Percentiles rank a stretch among this genome's conserved stretches.
phyloP scores from a whole-genome alignment of 2,113 vertebrate genomes.

The Colinus virginianus region DNA sequence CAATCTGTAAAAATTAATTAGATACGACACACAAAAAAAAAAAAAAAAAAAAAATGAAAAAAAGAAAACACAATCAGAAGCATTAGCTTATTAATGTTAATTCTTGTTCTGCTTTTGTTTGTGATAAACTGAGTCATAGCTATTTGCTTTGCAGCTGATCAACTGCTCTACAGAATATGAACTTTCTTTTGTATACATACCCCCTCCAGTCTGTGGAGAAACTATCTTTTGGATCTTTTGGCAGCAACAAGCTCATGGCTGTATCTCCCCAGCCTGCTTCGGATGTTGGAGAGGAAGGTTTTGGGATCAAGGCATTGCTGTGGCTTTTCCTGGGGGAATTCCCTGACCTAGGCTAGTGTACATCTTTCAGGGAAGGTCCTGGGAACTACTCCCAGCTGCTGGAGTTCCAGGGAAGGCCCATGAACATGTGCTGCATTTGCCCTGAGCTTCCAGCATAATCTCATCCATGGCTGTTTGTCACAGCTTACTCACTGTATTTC shows the following conservation, averaged over 20 bases:
- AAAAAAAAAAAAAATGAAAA: conserved; percentile 14
- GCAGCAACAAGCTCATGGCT: neutral
- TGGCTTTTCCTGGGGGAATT: neutral
- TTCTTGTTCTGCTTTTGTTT: conserved; percentile 37
- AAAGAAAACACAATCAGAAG: neutral
- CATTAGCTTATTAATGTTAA: conserved; percentile 41
- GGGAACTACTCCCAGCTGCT: accelerated
- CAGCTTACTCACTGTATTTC: neutral
- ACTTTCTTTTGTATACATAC: neutral
- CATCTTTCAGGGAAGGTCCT: neutral
- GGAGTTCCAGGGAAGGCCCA: neutral
- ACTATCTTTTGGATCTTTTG: neutral
- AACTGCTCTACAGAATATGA: neutral
- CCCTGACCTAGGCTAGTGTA: too few relatives aligned
- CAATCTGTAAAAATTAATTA: conserved; percentile 53
- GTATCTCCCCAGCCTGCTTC: accelerated
- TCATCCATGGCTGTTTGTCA: neutral
- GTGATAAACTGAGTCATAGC: conserved; percentile 38
- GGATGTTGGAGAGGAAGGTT: neutral
- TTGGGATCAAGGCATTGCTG: neutral
- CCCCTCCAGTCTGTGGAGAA: neutral
- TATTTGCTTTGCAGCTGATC: conserved; percentile 31
- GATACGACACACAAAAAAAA: neutral
- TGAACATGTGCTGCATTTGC: neutral
- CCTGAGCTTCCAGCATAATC: neutral